phyloP scores from a whole-genome alignment of 2,113 vertebrate species.

The Campylomormyrus numenius region DNA sequence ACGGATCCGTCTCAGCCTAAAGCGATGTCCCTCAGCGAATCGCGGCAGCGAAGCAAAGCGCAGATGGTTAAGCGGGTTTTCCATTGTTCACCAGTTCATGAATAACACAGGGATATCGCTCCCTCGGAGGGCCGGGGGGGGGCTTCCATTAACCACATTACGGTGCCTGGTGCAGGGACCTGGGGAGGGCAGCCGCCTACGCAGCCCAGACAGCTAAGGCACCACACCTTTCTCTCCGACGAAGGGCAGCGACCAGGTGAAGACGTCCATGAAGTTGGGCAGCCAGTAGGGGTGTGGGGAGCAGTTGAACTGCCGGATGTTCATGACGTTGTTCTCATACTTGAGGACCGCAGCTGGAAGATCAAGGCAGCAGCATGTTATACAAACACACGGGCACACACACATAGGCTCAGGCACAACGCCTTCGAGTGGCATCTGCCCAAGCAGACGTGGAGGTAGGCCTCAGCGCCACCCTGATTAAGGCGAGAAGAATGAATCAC shows the following conservation, averaged over 20 bases:
- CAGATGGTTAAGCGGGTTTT: not conserved
- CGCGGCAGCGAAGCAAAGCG: not conserved
- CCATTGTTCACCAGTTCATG: not conserved
- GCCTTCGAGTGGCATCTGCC: not conserved
- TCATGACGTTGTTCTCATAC: slow-evolving; percentile 76
- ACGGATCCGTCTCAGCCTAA: not conserved
- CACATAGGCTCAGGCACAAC: not conserved
- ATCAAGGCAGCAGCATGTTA: not conserved
- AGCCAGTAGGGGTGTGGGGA: slow-evolving; percentile 74
- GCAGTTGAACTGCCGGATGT: slow-evolving; percentile 75
- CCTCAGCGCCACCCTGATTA: not conserved
- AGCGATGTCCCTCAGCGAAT: not conserved
- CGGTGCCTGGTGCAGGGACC: too few relatives aligned
- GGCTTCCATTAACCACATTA: not conserved
- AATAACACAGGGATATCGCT: not conserved
- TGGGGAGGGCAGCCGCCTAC: not conserved
- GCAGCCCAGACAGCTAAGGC: too few relatives aligned
- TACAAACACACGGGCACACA: not conserved
- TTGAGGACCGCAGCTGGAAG: slow-evolving; percentile 65
- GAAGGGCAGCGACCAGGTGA: slow-evolving; percentile 74
- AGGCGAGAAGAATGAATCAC: not conserved
- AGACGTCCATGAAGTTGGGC: slow-evolving; percentile 75
- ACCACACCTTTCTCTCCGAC: slow-evolving; percentile 68
- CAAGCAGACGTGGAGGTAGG: not conserved
- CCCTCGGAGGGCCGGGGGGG: not conserved